These are phyloP conservation scores for Spermophilus dauricus DNA, from an alignment of 2,113 vertebrate species.

Conservation along the genomic window DNA sequence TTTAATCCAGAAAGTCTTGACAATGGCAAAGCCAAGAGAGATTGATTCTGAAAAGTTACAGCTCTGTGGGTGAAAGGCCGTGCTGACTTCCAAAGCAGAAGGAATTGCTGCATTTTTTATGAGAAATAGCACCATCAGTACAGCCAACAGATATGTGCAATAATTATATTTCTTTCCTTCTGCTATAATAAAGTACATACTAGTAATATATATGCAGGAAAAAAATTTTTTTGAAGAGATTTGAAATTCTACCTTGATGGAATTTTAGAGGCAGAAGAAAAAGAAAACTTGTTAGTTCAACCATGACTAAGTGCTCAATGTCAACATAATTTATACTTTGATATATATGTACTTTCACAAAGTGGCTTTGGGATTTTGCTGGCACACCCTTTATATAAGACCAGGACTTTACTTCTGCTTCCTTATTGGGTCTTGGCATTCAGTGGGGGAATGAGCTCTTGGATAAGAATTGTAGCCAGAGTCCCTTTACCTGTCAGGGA, in stretches of 20 bases:
- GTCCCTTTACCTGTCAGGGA: not conserved
- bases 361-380: not conserved
- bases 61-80: not conserved
- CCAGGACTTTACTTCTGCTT: not conserved
- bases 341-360: not conserved
- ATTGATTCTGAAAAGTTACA: not conserved
- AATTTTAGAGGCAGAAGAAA: conserved; percentile 59
- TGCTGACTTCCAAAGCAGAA: not conserved
- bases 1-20: conserved; percentile 15
- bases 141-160: not conserved
- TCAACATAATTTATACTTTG: not conserved
- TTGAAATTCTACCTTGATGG: not conserved
- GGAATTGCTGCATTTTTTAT: not conserved
- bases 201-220: not conserved
- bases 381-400: not conserved
- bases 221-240: not conserved
- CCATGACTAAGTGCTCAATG: not conserved
- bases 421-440: not conserved
- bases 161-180: conserved; percentile 37
- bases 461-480: not conserved
- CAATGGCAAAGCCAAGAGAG: not conserved
- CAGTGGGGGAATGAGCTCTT: not conserved
- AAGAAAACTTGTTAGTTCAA: not conserved
- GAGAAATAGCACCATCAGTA: not conserved
- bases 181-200: not conserved